Percentiles rank a stretch among this genome's conserved stretches.
Conservation (phyloP, 1,140 invertebrate species). For the Diabrotica virgifera region DNA sequence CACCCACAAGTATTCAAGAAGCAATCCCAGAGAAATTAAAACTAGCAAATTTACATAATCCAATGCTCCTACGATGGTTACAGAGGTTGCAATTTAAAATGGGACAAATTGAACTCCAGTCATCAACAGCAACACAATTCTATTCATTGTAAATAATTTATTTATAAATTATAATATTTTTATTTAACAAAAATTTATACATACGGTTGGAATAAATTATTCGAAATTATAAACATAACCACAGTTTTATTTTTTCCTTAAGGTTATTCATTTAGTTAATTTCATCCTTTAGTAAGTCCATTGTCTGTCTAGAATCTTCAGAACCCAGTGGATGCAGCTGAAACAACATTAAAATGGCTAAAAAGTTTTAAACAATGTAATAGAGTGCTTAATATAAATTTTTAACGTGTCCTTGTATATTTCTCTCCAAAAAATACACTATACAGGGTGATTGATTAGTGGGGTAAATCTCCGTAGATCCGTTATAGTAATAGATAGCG, state of each 20-base stretch:
- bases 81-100: slow-evolving; percentile 96
- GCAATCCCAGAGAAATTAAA: slow-evolving; percentile 39
- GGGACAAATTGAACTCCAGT: slow-evolving; percentile 95
- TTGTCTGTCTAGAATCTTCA: slow-evolving; percentile 16
- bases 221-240: background rate
- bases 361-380: too few species aligned
- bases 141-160: slow-evolving; percentile 65
- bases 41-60: slow-evolving; percentile 47
- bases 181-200: slow-evolving; percentile 18
- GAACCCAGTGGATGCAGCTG: slow-evolving; percentile 28
- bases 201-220: slow-evolving; percentile 18
- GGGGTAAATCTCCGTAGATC: too few species aligned
- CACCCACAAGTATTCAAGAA: slow-evolving; percentile 53
- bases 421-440: too few species aligned
- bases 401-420: background rate
- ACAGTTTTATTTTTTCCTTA: slow-evolving; percentile 1
- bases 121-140: slow-evolving; percentile 85
- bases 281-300: slow-evolving; percentile 29
- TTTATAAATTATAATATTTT: slow-evolving; percentile 8
- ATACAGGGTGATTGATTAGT: too few species aligned
- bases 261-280: slow-evolving; percentile 12
- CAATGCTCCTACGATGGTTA: slow-evolving; percentile 76
- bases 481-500: too few species aligned
- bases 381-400: too few species aligned
- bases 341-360: slow-evolving; percentile 8